These are phyloP conservation scores for Drosophila yooni DNA, from an alignment of 2,888 invertebrate species.

Conservation along the genomic window DNA sequence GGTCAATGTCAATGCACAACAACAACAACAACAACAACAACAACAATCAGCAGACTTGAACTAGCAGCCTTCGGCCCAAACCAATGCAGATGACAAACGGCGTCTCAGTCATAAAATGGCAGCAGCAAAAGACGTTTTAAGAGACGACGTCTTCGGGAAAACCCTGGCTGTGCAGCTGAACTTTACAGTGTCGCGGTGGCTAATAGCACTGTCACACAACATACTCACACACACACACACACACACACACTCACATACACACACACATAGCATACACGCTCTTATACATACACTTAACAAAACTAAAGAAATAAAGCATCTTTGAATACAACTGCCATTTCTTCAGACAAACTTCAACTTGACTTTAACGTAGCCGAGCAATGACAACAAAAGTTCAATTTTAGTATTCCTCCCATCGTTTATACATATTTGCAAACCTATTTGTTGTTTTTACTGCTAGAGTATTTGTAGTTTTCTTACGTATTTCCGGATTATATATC, in stretches of 20 bases:
- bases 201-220: slow-evolving; percentile 68
- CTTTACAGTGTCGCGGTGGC: slow-evolving; percentile 59
- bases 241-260: slow-evolving; percentile 8
- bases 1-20: slow-evolving; percentile 5
- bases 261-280: slow-evolving; percentile 11
- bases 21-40: slow-evolving; percentile 1
- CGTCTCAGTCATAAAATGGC: slow-evolving; percentile 58
- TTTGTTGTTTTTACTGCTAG: not conserved
- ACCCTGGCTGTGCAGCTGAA: slow-evolving; percentile 22
- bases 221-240: slow-evolving; percentile 13
- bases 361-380: not conserved
- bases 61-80: not conserved
- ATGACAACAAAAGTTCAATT: not conserved
- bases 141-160: not conserved
- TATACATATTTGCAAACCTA: not conserved
- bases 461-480: not conserved
- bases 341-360: not conserved
- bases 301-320: not conserved
- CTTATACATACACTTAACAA: slow-evolving; percentile 15
- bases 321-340: not conserved
- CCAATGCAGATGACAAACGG: slow-evolving; percentile 53
- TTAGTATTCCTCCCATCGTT: not conserved
- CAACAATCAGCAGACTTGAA: not conserved
- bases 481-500: not conserved
- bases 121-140: slow-evolving; percentile 41